phyloP scores from a whole-genome alignment of 2,113 vertebrate genomes.

The Chiloscyllium plagiosum region DNA sequence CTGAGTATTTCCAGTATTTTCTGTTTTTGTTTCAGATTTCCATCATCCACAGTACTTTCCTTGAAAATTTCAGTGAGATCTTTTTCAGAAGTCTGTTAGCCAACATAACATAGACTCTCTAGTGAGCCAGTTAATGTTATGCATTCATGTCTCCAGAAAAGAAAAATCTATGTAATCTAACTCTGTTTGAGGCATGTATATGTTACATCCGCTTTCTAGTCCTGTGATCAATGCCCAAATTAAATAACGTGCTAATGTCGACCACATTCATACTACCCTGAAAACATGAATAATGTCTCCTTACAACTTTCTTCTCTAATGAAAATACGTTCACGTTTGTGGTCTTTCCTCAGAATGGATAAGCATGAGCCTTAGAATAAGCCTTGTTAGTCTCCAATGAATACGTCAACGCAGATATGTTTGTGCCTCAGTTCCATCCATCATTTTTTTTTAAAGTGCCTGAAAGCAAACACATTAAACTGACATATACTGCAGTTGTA shows the following conservation, averaged over 20 bases:
- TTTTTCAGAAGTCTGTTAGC: background rate
- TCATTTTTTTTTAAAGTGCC: background rate
- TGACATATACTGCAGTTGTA: background rate
- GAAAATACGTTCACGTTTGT: background rate
- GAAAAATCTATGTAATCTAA: background rate
- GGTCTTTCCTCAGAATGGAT: background rate
- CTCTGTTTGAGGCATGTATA: background rate
- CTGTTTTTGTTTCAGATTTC: background rate
- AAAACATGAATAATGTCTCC: background rate
- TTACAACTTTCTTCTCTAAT: background rate
- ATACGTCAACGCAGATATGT: background rate
- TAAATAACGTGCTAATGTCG: background rate
- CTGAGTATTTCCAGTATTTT: background rate
- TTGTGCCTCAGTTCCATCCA: background rate
- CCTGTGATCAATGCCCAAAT: background rate
- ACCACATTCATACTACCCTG: background rate
- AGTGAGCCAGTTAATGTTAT: background rate
- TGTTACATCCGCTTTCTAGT: background rate
- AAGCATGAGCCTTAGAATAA: background rate
- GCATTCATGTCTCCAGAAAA: background rate
- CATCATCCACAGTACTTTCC: background rate
- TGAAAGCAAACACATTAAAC: slow-evolving; percentile 9
- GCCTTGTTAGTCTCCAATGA: background rate
- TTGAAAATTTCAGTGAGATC: background rate
- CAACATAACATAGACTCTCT: background rate